Evolutionary conservation across 64 coral and sea anemone species (phyloP).

Genomic region (Orbicella faveolata): DNA sequence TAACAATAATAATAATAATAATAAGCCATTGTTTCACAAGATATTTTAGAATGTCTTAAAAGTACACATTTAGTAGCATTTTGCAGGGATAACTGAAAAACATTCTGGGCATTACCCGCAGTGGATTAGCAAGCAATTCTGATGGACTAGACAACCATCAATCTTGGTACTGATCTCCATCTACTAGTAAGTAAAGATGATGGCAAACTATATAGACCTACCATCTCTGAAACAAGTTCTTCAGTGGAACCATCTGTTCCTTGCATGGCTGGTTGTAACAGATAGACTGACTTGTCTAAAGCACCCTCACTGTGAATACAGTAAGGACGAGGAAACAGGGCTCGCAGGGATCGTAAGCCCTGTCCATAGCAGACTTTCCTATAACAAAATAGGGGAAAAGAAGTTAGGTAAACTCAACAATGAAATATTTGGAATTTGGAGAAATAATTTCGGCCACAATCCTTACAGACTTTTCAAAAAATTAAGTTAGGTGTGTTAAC

Average conservation of each 20-base stretch:
- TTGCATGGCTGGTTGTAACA: conserved; percentile 60
- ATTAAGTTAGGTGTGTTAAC: no score
- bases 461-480: no score
- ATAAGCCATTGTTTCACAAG: not conserved
- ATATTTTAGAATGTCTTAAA: no score
- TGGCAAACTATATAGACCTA: not conserved
- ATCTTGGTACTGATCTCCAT: no score
- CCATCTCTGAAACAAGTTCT: conserved; percentile 16
- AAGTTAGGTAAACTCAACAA: no score
- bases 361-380: conserved; percentile 96
- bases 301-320: conserved; percentile 88
- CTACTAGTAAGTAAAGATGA: not conserved
- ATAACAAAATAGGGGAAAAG: not conserved
- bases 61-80: no score
- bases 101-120: no score
- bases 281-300: conserved; percentile 69
- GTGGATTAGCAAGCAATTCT: no score
- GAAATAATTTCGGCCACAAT: no score
- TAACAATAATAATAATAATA: not conserved
- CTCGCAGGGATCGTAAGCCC: conserved; percentile 67
- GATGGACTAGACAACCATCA: no score
- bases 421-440: no score
- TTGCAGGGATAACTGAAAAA: no score
- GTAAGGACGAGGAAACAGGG: conserved; percentile 79
- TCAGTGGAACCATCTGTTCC: conserved; percentile 7